Percentiles rank a stretch among this genome's conserved stretches.
phyloP scores from a whole-genome alignment of 2,113 vertebrate species.

The Gymnogyps californianus region DNA sequence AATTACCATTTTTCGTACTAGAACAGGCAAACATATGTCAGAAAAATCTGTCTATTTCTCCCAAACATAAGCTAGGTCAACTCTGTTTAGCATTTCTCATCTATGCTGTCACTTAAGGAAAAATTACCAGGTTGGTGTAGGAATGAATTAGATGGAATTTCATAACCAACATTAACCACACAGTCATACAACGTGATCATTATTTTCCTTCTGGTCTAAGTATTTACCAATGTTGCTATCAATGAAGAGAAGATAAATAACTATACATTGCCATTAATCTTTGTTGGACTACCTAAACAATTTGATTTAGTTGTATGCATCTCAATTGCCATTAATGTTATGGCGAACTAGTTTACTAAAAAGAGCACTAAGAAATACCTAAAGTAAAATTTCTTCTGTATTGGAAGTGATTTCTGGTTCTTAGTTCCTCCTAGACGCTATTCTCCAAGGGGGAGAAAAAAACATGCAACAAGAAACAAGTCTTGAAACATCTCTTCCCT shows the following conservation, averaged over 20 bases:
- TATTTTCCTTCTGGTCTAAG: not conserved
- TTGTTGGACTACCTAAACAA: not conserved
- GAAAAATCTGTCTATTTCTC: not conserved
- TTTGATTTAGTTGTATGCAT: not conserved
- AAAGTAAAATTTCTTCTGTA: not conserved
- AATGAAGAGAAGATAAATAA: not conserved
- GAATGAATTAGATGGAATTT: not conserved
- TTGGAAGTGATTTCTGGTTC: not conserved
- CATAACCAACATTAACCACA: not conserved
- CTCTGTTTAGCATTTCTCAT: not conserved
- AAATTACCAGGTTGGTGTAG: not conserved
- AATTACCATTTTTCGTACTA: not conserved
- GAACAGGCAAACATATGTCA: conserved; percentile 2
- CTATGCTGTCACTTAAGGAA: not conserved
- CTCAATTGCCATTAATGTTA: not conserved
- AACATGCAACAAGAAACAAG: not conserved
- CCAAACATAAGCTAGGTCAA: conserved; percentile 2
- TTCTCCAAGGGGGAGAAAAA: not conserved
- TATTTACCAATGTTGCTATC: not conserved
- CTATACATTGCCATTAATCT: not conserved
- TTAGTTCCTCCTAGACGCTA: not conserved
- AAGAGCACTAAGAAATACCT: not conserved
- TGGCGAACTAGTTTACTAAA: not conserved
- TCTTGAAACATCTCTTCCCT: not conserved
- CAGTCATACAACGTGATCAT: not conserved